A percentile compares a stretch with the other conserved stretches of the same genome.
phyloP scores from a whole-genome alignment of 1,140 invertebrate species.

The Dendroctonus ponderosae region DNA sequence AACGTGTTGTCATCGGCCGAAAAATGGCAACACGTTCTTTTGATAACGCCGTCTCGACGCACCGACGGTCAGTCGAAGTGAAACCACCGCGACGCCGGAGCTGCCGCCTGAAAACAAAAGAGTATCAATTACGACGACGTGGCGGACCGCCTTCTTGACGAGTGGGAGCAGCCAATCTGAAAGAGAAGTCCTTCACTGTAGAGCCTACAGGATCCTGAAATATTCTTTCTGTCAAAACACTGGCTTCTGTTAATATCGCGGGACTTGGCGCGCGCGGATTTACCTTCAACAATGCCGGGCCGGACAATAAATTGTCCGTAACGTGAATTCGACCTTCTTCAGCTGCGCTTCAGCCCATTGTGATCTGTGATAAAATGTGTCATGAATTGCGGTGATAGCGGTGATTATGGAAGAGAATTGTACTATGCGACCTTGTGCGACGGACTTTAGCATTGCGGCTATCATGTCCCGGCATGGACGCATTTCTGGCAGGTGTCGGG shows the following conservation, averaged over 20 bases:
- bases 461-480: slow-evolving; percentile 73
- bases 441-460: slow-evolving; percentile 85
- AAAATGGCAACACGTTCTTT: slow-evolving; percentile 48
- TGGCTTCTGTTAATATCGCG: slow-evolving; percentile 43
- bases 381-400: slow-evolving; percentile 34
- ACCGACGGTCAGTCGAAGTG: slow-evolving; percentile 44
- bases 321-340: background rate
- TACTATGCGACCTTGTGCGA: slow-evolving; percentile 67
- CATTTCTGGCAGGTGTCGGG: slow-evolving; percentile 53
- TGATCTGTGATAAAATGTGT: slow-evolving; percentile 30
- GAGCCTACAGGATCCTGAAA: slow-evolving; percentile 47
- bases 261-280: background rate
- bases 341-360: slow-evolving; percentile 6
- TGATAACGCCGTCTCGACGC: slow-evolving; percentile 45
- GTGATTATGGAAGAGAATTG: slow-evolving; percentile 57
- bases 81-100: slow-evolving; percentile 35
- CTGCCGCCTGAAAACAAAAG: slow-evolving; percentile 28
- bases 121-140: slow-evolving; percentile 39
- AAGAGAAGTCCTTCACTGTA: slow-evolving; percentile 48
- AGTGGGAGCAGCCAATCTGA: slow-evolving; percentile 51
- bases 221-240: slow-evolving; percentile 52
- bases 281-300: too few relatives aligned
- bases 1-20: slow-evolving; percentile 46
- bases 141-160: slow-evolving; percentile 44
- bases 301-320: slow-evolving; percentile 4